A percentile compares a stretch with the other conserved stretches of the same genome.
phyloP scores from a whole-genome alignment of 2,113 vertebrate genomes.

The Pelobates fuscus region DNA sequence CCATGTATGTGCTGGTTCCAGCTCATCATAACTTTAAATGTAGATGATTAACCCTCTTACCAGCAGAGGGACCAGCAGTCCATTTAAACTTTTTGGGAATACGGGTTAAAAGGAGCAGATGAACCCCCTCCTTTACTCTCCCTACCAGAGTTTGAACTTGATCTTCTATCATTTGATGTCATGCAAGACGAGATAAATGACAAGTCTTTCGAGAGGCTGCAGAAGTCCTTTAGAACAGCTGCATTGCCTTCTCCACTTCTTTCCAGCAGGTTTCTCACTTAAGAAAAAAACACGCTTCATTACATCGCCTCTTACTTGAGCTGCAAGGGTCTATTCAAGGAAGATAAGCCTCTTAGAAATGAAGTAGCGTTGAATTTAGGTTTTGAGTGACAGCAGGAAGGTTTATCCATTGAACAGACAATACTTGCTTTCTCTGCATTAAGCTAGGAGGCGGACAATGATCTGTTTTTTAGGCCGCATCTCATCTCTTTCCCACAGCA shows the following conservation, averaged over 20 bases:
- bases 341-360: conserved; percentile 99
- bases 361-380: conserved; percentile 98
- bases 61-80: conserved; percentile 7
- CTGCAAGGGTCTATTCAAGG: conserved; percentile 98
- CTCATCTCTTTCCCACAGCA: conserved; percentile 99
- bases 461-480: conserved; percentile 98
- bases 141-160: conserved; percentile 79
- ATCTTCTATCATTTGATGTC: conserved; percentile 84
- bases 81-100: conserved; percentile 11
- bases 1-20: background rate
- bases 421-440: conserved; percentile 98
- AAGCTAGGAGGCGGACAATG: conserved; percentile 99
- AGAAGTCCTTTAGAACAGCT: conserved; percentile 89
- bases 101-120: conserved; percentile 61
- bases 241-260: conserved; percentile 84
- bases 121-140: conserved; percentile 68
- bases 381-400: conserved; percentile 99
- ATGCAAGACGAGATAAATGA: conserved; percentile 95
- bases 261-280: conserved; percentile 96
- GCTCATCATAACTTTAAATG: background rate
- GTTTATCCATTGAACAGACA: conserved; percentile 99
- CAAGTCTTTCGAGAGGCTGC: conserved; percentile 84
- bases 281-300: conserved; percentile 99
- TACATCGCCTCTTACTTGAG: conserved; percentile 98
- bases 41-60: conserved; percentile 5